Base-by-base conservation (phyloP, 1,140 invertebrate genomes). In the Pogonus chalceus region DNA sequence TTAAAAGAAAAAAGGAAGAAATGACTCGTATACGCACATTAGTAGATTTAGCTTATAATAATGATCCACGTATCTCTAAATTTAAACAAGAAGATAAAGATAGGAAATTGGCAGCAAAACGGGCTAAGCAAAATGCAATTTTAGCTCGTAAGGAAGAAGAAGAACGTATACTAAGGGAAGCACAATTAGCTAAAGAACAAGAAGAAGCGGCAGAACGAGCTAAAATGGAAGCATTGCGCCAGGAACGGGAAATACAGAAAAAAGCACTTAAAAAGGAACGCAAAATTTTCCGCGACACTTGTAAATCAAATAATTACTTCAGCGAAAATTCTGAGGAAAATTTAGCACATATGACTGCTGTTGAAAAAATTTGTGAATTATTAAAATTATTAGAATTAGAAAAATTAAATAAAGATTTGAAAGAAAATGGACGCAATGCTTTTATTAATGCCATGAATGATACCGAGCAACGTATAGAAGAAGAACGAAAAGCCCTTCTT, bases 71-170 rank as follows among this genome's bases (percentile, higher is more conserved):
- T 58, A 92, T 98, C 62, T 80, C 78, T 39, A 84, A 83, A 60
- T 97, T 97, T 68, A 95, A 92, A 66, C 89, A 95, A 63, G 90
- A 96, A 48, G 94, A 98, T 57, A 94, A 91, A 64, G 87, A 95
- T 59, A 84, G 81, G 56, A 98, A 96, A 71, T 74, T 87, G 26
- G 92, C 92, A 1, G 80, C 81, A 0, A 98, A 97, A 66, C 77
- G 84, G 58, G 94, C 92, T 0, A 90, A 88, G 72, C 88, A 94
- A 76, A 90, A 93, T 65, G 91, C 90, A 7, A 84, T 81, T 1
- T 84, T 84, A 72, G 85, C 85, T 14, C 85, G 85, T 63, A 84
- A 85, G 60, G 84, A 85, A 21, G 90, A 95, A 70, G 88, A 92
- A 65, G 88, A 94, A 62, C 72, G 82, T 53, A 64, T 82, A 18